Percentiles rank a stretch among this genome's conserved stretches.
Evolutionary conservation across 2,113 vertebrate species (phyloP).

Genomic region (Saccopteryx bilineata): DNA sequence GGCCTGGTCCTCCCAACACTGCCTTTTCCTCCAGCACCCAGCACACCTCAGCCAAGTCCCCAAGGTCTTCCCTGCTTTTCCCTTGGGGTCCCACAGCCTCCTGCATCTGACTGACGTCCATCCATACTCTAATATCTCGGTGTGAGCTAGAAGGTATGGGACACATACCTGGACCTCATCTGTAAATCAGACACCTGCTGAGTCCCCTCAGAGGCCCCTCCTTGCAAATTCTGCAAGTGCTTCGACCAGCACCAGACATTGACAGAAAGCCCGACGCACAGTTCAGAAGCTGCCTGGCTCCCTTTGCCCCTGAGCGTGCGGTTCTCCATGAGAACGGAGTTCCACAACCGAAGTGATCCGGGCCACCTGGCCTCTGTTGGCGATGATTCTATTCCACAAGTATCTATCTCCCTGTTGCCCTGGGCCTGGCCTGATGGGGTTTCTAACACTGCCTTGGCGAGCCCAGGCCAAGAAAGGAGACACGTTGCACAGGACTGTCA

Average conservation of each 20-base stretch:
- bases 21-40: not conserved
- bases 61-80: not conserved
- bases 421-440: not conserved
- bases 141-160: not conserved
- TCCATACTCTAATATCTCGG: not conserved
- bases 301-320: rapidly evolving
- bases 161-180: not conserved
- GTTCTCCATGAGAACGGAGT: rapidly evolving
- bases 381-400: not conserved
- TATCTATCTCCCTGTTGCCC: not conserved
- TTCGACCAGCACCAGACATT: not conserved
- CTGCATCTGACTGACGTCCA: not conserved
- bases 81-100: not conserved
- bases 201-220: not conserved
- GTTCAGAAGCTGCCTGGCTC: not conserved
- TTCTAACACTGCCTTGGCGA: not conserved
- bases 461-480: not conserved
- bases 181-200: not conserved
- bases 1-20: rapidly evolving
- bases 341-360: not conserved
- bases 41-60: not conserved
- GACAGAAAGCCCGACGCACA: not conserved
- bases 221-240: not conserved
- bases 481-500: rapidly evolving
- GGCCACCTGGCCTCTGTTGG: not conserved